Evolutionary conservation across 1,140 invertebrate genomes (phyloP).

Genomic region (Pseudomyrmex flavicornis): DNA sequence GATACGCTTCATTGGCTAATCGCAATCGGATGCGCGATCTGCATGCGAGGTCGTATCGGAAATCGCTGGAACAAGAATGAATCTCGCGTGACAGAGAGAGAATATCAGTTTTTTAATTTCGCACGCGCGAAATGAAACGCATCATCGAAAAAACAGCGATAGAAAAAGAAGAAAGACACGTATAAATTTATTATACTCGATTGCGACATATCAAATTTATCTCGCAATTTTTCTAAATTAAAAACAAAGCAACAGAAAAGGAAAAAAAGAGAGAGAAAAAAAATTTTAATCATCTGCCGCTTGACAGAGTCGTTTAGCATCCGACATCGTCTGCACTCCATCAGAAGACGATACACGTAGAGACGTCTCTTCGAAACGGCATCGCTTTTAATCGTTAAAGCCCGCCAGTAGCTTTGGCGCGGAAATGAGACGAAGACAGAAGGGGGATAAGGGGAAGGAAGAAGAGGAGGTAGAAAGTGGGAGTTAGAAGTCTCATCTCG

Average conservation of each 20-base stretch:
- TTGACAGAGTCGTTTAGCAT: slow-evolving; percentile 4
- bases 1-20: slow-evolving; percentile 24
- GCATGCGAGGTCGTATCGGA: neutral
- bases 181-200: too few species aligned
- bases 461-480: neutral
- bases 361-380: neutral
- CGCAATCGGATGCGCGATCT: neutral
- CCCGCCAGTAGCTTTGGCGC: slow-evolving; percentile 16
- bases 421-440: neutral
- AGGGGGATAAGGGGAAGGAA: neutral
- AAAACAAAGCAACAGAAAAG: too few species aligned
- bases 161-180: too few species aligned
- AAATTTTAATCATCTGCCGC: neutral
- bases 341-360: neutral
- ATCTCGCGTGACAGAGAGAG: too few species aligned
- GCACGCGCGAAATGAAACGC: neutral
- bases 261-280: too few species aligned
- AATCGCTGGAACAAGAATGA: neutral
- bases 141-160: too few species aligned
- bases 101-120: neutral
- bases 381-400: slow-evolving; percentile 57
- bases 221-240: too few species aligned
- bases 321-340: neutral
- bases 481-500: slow-evolving; percentile 25
- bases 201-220: too few species aligned